Evolutionary conservation across 2,113 vertebrate species (phyloP), one percentile per base, ranked within the genome.

Genomic region (Bubo scandiacus): DNA sequence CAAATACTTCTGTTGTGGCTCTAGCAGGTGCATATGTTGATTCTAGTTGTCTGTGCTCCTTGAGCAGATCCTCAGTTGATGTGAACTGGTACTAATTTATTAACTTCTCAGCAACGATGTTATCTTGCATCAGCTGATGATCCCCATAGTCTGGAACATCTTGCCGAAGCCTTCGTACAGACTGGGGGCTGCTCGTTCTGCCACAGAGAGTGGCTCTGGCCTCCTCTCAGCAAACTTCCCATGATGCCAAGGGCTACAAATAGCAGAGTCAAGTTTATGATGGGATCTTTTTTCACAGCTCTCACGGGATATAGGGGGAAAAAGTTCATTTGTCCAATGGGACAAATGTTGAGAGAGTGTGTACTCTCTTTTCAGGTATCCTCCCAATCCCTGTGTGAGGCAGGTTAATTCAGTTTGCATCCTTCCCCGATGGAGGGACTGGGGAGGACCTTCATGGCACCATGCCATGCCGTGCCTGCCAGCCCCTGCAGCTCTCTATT

Each of bases 171-270:
- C 34, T 82, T 45, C 1, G 1, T 34, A 4, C 59, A 12, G 40
- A 16, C 38, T 3, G 10, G 8, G 36, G 36, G 34, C 34, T 75
- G 30, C 45, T 93, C 7, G 0, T n/a, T 59, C 32, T 67, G n/a
- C 59, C 7, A 0, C 1, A 1, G n/a, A 12, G 2, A 1, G 42
- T 17, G 34, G 32, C 61, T 22, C 34, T 16, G 55, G 18, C 36
- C 11, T 77, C 51, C 2, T 34, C 62, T 65, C 70, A 42, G 32
- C 58, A 23, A 23, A 11, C 1, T 8, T 57, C 15, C 66, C 2
- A 0, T 10, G 57, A 5, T 16, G 66, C 45, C 27, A 40, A 23
- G 10, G 54, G 43, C 78, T 67, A 68, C 12, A 42, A n/a, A 3
- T 6, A 74, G n/a, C 11, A 22, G 43, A 6, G 25, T 6, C 66